phyloP scores from a whole-genome alignment of 2,113 vertebrate species.

The Rissa tridactyla region DNA sequence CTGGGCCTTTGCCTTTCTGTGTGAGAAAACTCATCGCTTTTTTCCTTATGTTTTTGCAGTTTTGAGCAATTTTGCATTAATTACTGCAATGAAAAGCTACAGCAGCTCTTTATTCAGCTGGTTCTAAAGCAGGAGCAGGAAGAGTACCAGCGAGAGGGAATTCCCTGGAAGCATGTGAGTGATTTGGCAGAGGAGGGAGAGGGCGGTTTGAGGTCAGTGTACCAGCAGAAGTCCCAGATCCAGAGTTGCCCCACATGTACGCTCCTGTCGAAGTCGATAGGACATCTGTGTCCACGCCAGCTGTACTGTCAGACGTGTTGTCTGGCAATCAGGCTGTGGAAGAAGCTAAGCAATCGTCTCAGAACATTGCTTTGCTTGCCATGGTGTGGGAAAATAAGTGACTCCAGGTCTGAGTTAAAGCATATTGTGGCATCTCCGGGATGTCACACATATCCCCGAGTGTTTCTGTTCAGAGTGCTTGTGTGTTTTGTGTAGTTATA shows the following conservation, averaged over 20 bases:
- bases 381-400: not conserved
- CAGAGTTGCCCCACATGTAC: not conserved
- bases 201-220: not conserved
- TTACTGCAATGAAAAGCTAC: constrained; percentile 98
- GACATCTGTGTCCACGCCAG: not conserved
- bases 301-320: not conserved
- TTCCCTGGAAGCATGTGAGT: constrained; percentile 96
- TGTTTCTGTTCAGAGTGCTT: not conserved
- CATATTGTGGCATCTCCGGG: not conserved
- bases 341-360: not conserved
- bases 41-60: constrained; percentile 61
- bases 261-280: not conserved
- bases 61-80: constrained; percentile 99
- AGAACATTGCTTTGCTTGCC: not conserved
- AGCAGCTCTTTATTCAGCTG: constrained; percentile 98
- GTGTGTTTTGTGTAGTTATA: not conserved
- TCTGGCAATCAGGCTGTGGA: not conserved
- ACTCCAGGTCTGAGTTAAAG: not conserved
- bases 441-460: not conserved
- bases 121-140: constrained; percentile 97
- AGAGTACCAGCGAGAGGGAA: constrained; percentile 95
- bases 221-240: not conserved
- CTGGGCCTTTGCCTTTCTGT: not conserved
- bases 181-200: not conserved
- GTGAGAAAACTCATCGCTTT: not conserved